Percentiles rank a stretch among this genome's conserved stretches.
Conservation (phyloP, 2,888 invertebrate species). For the Isoperla grammatica region DNA sequence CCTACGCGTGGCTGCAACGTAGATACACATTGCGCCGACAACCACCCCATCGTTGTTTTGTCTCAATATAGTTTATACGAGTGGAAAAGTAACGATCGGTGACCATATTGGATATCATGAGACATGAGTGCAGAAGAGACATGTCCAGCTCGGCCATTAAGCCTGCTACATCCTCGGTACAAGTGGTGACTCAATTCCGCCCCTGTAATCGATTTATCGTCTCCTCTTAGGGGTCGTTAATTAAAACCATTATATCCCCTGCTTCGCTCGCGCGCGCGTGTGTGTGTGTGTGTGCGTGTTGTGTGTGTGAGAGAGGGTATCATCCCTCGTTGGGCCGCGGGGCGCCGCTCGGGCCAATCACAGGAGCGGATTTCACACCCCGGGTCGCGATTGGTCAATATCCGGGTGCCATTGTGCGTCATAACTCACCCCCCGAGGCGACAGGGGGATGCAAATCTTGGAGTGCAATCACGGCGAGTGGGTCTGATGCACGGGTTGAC, state of each 20-base stretch:
- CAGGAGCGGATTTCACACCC: constrained; percentile 3
- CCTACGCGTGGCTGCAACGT: no score
- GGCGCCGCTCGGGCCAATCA: background rate
- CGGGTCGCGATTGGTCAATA: constrained; percentile 14
- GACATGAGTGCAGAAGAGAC: no score
- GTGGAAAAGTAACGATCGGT: no score
- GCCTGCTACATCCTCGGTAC: background rate
- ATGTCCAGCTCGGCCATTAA: background rate
- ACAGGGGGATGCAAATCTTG: no score
- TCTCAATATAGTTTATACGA: no score
- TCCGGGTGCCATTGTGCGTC: constrained; percentile 18
- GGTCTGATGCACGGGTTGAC: no score
- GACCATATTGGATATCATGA: no score
- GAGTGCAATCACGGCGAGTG: no score
- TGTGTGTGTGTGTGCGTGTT: background rate
- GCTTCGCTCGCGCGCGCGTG: background rate
- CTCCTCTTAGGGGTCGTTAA: background rate
- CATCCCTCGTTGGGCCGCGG: background rate
- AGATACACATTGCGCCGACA: no score
- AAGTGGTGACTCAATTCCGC: no score
- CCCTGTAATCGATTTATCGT: no score
- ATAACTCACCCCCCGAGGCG: background rate
- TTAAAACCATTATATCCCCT: background rate
- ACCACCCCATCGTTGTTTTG: no score
- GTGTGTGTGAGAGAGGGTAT: background rate